A percentile compares a stretch with the other conserved stretches of the same genome.
These are phyloP conservation scores for Andrena cerasifolii DNA, from an alignment of 1,140 invertebrate genomes.

Conservation along the genomic window DNA sequence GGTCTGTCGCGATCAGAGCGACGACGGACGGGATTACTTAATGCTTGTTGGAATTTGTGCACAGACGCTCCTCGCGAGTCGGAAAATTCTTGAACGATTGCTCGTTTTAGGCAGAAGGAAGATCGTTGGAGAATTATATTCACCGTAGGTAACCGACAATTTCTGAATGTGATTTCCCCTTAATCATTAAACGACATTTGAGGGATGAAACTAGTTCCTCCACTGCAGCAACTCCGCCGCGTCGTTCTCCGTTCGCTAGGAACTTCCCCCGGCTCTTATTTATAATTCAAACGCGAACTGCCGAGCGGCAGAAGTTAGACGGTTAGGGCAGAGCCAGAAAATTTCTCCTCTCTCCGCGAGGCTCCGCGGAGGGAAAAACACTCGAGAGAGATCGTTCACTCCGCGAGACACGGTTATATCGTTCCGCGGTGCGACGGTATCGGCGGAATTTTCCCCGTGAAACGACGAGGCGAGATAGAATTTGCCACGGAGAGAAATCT, in stretches of 20 bases:
- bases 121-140: too few species aligned
- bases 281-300: background rate
- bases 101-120: too few species aligned
- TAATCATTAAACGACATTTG: too few species aligned
- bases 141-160: too few species aligned
- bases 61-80: too few species aligned
- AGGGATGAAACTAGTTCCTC: too few species aligned
- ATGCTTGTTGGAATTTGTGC: too few species aligned
- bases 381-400: background rate
- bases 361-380: background rate
- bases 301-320: background rate
- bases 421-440: conserved; percentile 24
- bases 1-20: background rate
- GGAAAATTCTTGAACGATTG: too few species aligned
- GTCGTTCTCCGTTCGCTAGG: background rate
- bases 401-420: conserved; percentile 14
- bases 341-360: too few species aligned
- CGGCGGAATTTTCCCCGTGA: conserved; percentile 2
- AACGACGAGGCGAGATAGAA: background rate
- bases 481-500: background rate
- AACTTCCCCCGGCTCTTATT: background rate
- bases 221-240: background rate
- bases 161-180: too few species aligned
- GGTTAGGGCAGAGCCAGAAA: background rate
- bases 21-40: background rate